phyloP scores from a whole-genome alignment of 2,888 invertebrate genomes.

The Apodemia duryi region DNA sequence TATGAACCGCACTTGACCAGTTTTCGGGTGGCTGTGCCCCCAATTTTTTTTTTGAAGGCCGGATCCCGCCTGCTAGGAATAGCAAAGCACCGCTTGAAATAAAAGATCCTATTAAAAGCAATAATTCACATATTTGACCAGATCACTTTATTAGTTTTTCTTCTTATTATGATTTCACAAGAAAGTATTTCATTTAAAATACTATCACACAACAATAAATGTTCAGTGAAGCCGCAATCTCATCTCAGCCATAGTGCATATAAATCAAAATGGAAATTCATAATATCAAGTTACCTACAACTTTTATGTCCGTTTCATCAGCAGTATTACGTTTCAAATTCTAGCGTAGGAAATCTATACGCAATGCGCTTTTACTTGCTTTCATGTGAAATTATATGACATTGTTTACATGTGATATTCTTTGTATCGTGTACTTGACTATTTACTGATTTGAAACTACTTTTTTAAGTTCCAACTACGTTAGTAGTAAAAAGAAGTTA shows the following conservation, averaged over 20 bases:
- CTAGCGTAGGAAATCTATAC: conserved; percentile 4
- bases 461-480: too few species aligned
- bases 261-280: background rate
- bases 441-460: background rate
- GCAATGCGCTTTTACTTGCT: conserved; percentile 3
- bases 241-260: background rate
- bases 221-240: background rate
- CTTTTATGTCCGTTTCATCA: conserved; percentile 5
- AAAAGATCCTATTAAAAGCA: too few species aligned
- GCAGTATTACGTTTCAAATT: background rate
- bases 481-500: too few species aligned
- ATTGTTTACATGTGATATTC: background rate
- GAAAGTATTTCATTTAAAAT: background rate
- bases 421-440: background rate
- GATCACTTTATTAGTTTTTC: too few species aligned
- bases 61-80: too few species aligned
- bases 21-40: too few species aligned
- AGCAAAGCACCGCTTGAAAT: too few species aligned
- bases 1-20: too few species aligned
- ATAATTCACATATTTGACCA: too few species aligned
- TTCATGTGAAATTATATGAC: conserved; percentile 11
- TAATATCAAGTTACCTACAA: background rate
- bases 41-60: too few species aligned
- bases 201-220: background rate
- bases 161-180: too few species aligned